Percentiles rank a stretch among this genome's conserved stretches.
phyloP scores from a whole-genome alignment of 2,888 invertebrate species.

The Acleris cristana region DNA sequence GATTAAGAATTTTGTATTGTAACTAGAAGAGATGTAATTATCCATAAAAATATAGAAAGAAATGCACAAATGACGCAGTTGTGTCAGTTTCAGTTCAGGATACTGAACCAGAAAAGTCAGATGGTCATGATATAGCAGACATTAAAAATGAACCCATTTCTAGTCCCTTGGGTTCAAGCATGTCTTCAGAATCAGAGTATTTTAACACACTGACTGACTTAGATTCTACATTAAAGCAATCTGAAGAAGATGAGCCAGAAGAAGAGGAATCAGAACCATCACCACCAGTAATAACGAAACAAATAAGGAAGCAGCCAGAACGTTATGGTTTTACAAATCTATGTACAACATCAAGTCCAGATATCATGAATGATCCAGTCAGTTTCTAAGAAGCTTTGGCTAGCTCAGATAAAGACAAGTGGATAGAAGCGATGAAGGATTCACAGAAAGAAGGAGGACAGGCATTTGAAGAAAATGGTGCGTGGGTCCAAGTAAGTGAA shows the following conservation, averaged over 20 bases:
- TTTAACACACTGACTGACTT: not conserved
- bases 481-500: not conserved
- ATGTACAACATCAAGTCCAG: not conserved
- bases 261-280: not conserved
- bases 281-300: not conserved
- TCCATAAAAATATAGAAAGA: not conserved
- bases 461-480: not conserved
- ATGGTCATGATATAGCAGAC: not conserved
- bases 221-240: not conserved
- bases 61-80: not conserved
- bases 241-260: not conserved
- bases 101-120: not conserved
- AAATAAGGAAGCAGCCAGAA: not conserved
- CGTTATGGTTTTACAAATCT: conserved; percentile 2
- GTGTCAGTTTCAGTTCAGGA: conserved; percentile 1
- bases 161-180: too few relatives aligned
- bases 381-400: not conserved
- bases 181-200: not conserved
- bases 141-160: not conserved
- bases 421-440: not conserved
- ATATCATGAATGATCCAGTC: not conserved
- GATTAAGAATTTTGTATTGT: too few relatives aligned
- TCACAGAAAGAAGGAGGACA: not conserved
- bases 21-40: not conserved
- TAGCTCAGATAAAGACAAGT: not conserved